Evolutionary conservation across 2,113 vertebrate species (phyloP).

Genomic region (Xyliphius kryptos): DNA sequence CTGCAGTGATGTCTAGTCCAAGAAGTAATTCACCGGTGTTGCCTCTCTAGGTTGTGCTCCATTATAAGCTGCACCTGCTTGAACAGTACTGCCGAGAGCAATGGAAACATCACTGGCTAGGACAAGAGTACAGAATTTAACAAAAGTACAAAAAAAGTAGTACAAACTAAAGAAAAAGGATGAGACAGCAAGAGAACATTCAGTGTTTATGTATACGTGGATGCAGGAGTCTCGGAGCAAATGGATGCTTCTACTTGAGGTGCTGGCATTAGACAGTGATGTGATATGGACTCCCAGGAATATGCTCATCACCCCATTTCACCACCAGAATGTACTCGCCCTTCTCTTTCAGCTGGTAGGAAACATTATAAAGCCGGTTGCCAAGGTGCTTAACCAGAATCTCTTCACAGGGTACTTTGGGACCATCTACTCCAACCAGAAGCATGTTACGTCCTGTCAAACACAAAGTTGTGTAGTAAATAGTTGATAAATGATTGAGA

Average conservation of each 20-base stretch:
- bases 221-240: constrained; percentile 27
- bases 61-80: constrained; percentile 31
- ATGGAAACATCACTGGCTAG: too few species aligned
- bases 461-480: too few species aligned
- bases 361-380: constrained; percentile 79
- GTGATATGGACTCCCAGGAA: constrained; percentile 83
- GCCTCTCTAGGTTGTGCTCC: constrained; percentile 37
- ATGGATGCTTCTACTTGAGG: constrained; percentile 25
- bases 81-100: constrained; percentile 13
- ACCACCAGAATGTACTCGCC: constrained; percentile 86
- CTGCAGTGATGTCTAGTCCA: constrained; percentile 44
- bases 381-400: constrained; percentile 85
- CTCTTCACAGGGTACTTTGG: constrained; percentile 83
- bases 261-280: constrained; percentile 68
- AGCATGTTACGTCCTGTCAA: constrained; percentile 83
- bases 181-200: constrained; percentile 29
- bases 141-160: constrained; percentile 13
- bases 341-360: constrained; percentile 86
- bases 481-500: too few species aligned
- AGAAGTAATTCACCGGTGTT: constrained; percentile 27
- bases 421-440: constrained; percentile 83
- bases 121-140: too few species aligned
- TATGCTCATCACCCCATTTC: constrained; percentile 86
- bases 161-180: constrained; percentile 25
- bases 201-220: constrained; percentile 48